phyloP scores from a whole-genome alignment of 2,888 invertebrate genomes.

The Tinea pellionella region DNA sequence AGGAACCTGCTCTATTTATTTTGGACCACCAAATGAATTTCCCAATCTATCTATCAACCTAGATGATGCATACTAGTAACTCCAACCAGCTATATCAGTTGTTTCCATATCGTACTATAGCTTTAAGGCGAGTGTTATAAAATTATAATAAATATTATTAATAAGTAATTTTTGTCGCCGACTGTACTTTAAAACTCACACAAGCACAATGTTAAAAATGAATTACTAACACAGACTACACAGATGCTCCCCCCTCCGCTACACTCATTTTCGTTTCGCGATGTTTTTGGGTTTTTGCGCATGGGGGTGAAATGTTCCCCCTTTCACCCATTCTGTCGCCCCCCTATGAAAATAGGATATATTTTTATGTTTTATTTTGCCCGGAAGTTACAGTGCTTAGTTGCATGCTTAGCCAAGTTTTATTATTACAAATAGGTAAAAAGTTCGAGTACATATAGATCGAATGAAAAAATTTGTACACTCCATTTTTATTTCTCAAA shows the following conservation, averaged over 20 bases:
- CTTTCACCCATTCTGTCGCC: constrained; percentile 24
- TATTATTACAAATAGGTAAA: constrained; percentile 45
- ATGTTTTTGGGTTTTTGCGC: constrained; percentile 72
- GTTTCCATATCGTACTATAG: too few species aligned
- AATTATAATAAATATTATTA: neutral
- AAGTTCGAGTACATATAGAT: neutral
- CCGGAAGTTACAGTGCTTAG: constrained; percentile 65
- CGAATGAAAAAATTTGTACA: neutral
- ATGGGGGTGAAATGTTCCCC: constrained; percentile 38
- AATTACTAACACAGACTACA: constrained; percentile 61
- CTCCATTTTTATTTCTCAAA: neutral
- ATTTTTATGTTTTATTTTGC: constrained; percentile 71
- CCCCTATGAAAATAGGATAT: constrained; percentile 70
- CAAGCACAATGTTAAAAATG: constrained; percentile 68
- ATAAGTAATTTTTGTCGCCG: constrained; percentile 19
- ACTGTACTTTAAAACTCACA: constrained; percentile 69
- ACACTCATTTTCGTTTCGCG: constrained; percentile 69
- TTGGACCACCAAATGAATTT: too few species aligned
- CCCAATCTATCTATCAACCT: too few species aligned
- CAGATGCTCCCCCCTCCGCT: constrained; percentile 36
- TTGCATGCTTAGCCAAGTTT: constrained; percentile 70
- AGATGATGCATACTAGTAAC: too few species aligned
- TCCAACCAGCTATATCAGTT: too few species aligned
- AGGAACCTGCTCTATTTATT: too few species aligned
- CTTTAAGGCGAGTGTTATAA: too few species aligned